A percentile compares a stretch with the other conserved stretches of the same genome.
phyloP scores from a whole-genome alignment of 2,888 invertebrate genomes.

The Drosophila anomelani region DNA sequence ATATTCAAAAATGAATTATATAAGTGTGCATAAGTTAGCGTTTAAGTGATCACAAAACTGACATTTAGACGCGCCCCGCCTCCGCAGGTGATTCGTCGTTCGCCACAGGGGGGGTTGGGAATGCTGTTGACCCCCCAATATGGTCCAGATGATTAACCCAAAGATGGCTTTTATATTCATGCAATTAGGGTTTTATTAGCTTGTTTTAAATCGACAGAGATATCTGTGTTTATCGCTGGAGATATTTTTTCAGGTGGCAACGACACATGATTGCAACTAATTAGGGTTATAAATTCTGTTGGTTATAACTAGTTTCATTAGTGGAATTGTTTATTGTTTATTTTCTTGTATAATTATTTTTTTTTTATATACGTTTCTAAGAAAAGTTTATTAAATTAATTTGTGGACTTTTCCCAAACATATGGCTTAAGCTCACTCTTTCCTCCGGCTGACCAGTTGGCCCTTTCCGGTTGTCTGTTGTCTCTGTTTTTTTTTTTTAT shows the following conservation, averaged over 20 bases:
- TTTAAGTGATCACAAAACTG: conserved; percentile 73
- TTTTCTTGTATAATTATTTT: neutral
- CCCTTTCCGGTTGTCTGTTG: conserved; percentile 23
- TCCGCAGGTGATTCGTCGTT: conserved; percentile 17
- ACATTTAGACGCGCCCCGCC: conserved; percentile 61
- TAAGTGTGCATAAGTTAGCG: conserved; percentile 76
- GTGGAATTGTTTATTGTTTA: neutral
- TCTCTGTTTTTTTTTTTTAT: conserved; percentile 52
- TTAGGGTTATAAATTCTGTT: neutral
- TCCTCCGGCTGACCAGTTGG: conserved; percentile 31
- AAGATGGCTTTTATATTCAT: conserved; percentile 56
- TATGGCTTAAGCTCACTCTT: conserved; percentile 9
- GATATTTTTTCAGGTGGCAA: conserved; percentile 6
- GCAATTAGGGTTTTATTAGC: conserved; percentile 68
- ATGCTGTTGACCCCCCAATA: conserved; percentile 26
- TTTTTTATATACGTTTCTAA: too few species aligned
- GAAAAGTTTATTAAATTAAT: conserved; percentile 5
- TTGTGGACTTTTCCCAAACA: conserved; percentile 12
- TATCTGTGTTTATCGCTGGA: conserved; percentile 2
- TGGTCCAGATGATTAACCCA: conserved; percentile 45
- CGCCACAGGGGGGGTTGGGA: conserved; percentile 7
- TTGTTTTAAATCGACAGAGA: conserved; percentile 40
- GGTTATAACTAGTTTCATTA: conserved; percentile 3
- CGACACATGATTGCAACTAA: conserved; percentile 12
- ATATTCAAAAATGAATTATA: conserved; percentile 77